Percentiles rank a stretch among this genome's conserved stretches.
Conservation (phyloP, 1,140 invertebrate species). For the Diploscapter pachys region DNA sequence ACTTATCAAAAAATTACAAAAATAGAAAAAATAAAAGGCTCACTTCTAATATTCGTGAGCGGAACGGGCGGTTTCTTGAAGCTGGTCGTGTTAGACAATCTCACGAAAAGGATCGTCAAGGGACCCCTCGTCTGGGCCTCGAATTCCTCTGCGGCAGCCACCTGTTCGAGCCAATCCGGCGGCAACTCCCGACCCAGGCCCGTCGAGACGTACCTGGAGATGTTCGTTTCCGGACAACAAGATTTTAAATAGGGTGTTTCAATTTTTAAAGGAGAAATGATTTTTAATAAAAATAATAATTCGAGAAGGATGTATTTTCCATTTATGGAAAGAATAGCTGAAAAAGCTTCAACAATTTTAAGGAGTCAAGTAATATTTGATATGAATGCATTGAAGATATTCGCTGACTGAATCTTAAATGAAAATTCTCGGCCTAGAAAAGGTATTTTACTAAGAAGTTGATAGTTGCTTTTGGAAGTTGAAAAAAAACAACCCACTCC, state of each 20-base stretch:
- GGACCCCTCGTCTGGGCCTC: slow-evolving; percentile 33
- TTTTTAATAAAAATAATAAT: too few species aligned
- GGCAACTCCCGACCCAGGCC: slow-evolving; percentile 29
- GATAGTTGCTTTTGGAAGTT: too few species aligned
- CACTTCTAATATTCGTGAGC: slow-evolving; percentile 24
- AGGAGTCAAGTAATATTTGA: too few species aligned
- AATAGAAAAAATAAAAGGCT: background rate
- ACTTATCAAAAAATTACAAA: background rate
- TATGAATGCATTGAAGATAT: too few species aligned
- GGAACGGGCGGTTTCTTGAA: slow-evolving; percentile 23
- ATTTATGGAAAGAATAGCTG: too few species aligned
- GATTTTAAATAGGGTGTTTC: slow-evolving; percentile 2
- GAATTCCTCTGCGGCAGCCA: slow-evolving; percentile 34
- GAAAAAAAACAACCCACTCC: slow-evolving; percentile 19
- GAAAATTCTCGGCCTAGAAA: too few species aligned
- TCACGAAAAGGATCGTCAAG: slow-evolving; percentile 34
- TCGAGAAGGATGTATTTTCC: background rate
- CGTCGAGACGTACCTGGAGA: slow-evolving; percentile 26
- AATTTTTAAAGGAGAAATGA: too few species aligned
- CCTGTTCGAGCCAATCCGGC: slow-evolving; percentile 34
- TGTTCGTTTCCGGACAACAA: background rate
- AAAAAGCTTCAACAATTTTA: too few species aligned
- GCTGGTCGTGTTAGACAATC: slow-evolving; percentile 24
- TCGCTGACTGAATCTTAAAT: too few species aligned
- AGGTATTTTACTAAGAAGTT: too few species aligned